Percentiles rank a stretch among this genome's conserved stretches.
These are phyloP conservation scores for Rhinogobius similis DNA, from an alignment of 2,113 vertebrate genomes.

Conservation along the genomic window DNA sequence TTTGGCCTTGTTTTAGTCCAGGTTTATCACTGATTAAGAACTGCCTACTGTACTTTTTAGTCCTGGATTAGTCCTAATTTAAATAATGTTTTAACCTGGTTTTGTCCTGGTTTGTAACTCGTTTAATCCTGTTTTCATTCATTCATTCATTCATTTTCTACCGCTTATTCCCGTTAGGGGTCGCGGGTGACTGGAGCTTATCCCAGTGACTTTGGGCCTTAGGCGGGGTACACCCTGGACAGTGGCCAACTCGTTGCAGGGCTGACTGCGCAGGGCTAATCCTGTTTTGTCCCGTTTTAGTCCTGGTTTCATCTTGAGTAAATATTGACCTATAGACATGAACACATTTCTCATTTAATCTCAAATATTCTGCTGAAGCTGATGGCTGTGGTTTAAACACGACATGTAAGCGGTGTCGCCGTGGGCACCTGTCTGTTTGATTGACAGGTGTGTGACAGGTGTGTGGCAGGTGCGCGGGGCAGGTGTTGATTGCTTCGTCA, in stretches of 20 bases:
- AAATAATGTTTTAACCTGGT: neutral
- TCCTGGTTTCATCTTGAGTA: neutral
- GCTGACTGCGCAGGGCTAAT: too few species aligned
- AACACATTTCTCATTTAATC: neutral
- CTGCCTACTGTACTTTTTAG: too few species aligned
- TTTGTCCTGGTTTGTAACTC: neutral
- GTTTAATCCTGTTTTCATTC: too few species aligned
- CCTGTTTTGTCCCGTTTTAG: too few species aligned
- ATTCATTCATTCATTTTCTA: too few species aligned
- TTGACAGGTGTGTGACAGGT: neutral
- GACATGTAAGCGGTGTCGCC: neutral
- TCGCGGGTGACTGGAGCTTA: too few species aligned
- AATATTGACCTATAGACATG: neutral
- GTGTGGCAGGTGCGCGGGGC: neutral
- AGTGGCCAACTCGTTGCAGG: too few species aligned
- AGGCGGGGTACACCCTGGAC: too few species aligned
- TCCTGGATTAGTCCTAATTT: neutral
- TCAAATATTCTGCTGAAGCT: neutral
- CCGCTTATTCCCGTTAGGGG: too few species aligned
- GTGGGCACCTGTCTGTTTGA: neutral
- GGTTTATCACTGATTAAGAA: too few species aligned
- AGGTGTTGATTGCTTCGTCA: constrained; percentile 8
- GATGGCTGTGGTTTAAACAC: neutral
- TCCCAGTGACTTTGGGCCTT: too few species aligned
- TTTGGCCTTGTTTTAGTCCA: too few species aligned